Conservation (phyloP, 2,113 vertebrate genomes). For the Rhinogobius similis region DNA sequence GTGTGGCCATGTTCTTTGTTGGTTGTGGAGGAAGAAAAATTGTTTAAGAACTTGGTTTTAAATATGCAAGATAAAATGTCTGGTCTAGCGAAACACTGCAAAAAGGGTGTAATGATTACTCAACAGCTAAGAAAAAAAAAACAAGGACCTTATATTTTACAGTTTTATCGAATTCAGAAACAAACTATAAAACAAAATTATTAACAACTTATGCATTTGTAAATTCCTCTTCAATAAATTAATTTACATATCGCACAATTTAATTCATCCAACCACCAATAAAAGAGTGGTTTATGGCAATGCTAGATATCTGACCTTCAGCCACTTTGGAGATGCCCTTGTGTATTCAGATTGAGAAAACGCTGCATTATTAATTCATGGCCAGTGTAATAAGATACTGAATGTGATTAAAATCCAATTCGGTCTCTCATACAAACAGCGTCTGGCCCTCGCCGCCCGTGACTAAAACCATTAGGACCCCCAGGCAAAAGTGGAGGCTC, state of each 20-base stretch:
- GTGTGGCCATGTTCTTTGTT: not conserved
- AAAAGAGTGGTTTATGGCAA: not conserved
- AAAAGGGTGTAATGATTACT: no score
- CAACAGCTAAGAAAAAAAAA: no score
- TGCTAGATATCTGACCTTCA: not conserved
- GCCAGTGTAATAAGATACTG: conserved; percentile 25
- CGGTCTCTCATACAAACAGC: conserved; percentile 16
- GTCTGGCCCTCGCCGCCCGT: conserved; percentile 35
- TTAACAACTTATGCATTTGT: not conserved
- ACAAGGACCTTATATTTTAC: no score
- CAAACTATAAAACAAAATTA: not conserved
- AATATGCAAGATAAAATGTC: no score
- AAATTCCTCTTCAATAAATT: not conserved
- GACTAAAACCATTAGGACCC: conserved; percentile 60
- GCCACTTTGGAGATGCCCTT: conserved; percentile 6
- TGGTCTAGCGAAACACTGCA: no score
- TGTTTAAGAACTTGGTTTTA: no score
- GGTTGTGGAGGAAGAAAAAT: no score
- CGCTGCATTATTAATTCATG: conserved; percentile 17
- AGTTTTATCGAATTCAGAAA: not conserved
- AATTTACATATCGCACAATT: not conserved
- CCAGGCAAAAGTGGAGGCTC: conserved; percentile 31
- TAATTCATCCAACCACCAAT: not conserved
- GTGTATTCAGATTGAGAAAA: conserved; percentile 7
- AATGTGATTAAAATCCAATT: conserved; percentile 47